Conservation (phyloP, 2,888 invertebrate genomes). For the Hedychridium roseum region DNA sequence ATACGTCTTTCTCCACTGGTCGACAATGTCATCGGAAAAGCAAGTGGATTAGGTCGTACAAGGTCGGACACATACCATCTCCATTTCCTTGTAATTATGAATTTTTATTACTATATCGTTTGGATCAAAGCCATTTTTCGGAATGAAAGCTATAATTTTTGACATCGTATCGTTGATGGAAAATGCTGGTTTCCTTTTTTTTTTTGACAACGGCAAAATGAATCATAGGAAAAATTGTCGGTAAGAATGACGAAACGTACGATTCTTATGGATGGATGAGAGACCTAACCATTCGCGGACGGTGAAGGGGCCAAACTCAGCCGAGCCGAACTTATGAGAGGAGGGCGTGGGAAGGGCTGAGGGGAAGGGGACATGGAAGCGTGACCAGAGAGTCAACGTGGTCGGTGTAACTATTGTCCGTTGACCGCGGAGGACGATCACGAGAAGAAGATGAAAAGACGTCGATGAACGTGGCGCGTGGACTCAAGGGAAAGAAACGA, state of each 20-base stretch:
- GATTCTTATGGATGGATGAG: no score
- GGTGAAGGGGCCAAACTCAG: conserved; percentile 41
- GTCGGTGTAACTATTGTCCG: conserved; percentile 47
- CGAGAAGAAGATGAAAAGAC: conserved; percentile 2
- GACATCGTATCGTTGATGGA: no score
- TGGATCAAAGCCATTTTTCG: no score
- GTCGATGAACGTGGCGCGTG: no score
- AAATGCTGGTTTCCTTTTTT: no score
- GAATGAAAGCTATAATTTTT: no score
- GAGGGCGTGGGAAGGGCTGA: conserved; percentile 41
- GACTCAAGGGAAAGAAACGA: no score
- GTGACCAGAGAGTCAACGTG: conserved; percentile 47
- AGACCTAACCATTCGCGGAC: conserved; percentile 37
- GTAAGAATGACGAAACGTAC: no score
- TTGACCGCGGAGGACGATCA: conserved; percentile 18
- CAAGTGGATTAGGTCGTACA: neutral
- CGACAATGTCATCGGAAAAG: no score
- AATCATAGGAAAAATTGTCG: no score
- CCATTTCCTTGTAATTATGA: conserved; percentile 15
- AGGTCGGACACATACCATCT: conserved; percentile 15
- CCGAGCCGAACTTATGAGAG: conserved; percentile 42
- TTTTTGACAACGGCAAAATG: no score
- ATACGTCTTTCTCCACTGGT: conserved; percentile 1
- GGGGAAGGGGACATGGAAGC: no score
- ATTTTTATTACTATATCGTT: conserved; percentile 31